phyloP scores from a whole-genome alignment of 2,888 invertebrate genomes.

The Scotopteryx bipunctaria region DNA sequence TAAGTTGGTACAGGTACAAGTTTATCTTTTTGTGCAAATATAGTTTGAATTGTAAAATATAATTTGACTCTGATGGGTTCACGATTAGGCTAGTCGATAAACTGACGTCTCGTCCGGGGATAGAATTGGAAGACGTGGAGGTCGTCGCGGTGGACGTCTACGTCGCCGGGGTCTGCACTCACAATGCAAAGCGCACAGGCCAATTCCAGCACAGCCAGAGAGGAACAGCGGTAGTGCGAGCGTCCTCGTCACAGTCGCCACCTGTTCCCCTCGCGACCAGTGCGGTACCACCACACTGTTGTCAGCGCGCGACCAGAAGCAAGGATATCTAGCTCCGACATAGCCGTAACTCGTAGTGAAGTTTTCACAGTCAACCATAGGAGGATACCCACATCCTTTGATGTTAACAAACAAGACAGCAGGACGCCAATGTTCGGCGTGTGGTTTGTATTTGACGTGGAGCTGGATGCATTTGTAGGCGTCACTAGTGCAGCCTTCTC shows the following conservation, averaged over 20 bases:
- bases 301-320: slow-evolving; percentile 90
- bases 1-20: slow-evolving; percentile 25
- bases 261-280: slow-evolving; percentile 92
- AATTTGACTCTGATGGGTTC: slow-evolving; percentile 43
- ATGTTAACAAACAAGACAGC: slow-evolving; percentile 90
- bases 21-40: slow-evolving; percentile 33
- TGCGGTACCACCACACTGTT: slow-evolving; percentile 91
- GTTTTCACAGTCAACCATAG: slow-evolving; percentile 88
- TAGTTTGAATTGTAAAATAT: slow-evolving; percentile 15
- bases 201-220: slow-evolving; percentile 92
- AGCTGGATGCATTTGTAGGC: slow-evolving; percentile 87
- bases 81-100: slow-evolving; percentile 66
- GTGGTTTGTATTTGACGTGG: slow-evolving; percentile 84
- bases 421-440: slow-evolving; percentile 78
- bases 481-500: slow-evolving; percentile 92
- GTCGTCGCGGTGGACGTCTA: slow-evolving; percentile 85
- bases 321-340: slow-evolving; percentile 86
- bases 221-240: slow-evolving; percentile 93
- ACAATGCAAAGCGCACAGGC: slow-evolving; percentile 93
- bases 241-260: slow-evolving; percentile 91
- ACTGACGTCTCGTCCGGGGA: slow-evolving; percentile 81
- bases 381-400: slow-evolving; percentile 93
- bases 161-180: slow-evolving; percentile 90
- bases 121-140: slow-evolving; percentile 84
- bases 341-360: slow-evolving; percentile 88